Evolutionary conservation across 2,797 vertebrate genomes (phyloP), one percentile per base, ranked within the genome.

Genomic region (Silurus aristotelis): DNA sequence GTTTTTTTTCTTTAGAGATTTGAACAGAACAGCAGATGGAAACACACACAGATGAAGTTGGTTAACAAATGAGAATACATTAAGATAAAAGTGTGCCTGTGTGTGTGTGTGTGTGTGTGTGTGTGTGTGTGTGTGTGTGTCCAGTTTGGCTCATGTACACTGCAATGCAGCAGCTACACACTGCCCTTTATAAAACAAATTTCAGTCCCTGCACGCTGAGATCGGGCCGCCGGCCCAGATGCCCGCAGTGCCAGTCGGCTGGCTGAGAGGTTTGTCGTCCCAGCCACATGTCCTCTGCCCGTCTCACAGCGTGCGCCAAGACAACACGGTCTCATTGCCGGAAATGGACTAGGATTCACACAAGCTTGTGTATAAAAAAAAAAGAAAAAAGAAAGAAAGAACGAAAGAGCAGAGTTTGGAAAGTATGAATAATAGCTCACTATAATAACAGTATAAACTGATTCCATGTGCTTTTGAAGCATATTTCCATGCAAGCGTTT

Each of bases 271-370:
- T 70, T 77, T 56, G 70, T 82, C 84, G 68, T 83, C 87, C 79
- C 82, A 84, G 88, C 87, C 89, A 85, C 88, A 87, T 86, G 87
- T 87, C 88, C 86, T 88, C 64, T 70, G 84, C 86, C 86, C 85
- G n/a, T 64, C 80, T 82, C 75, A 27, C 48, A 60, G 72, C 73
- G 52, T 61, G 82, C 31, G 67, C 80, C 87, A 76, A 56, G 52
- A 73, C 68, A 58, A 27, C 48, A 6, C 56, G 1, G 31, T 73
- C 48, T 43, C 70, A 83, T 71, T 22, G 1, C 31, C 22, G 8
- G 7, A 83, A 43, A 71, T 43, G 12, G 67, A 38, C n/a, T 0
- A 58, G 66, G 22, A 55, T 56, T 70, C 46, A 70, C 43, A 20
- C 4, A 46, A 55, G n/a, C 63, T 58, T 2, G 9, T 48, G 60